A percentile compares a stretch with the other conserved stretches of the same genome.
phyloP scores from a whole-genome alignment of 2,888 invertebrate species.

The Amphipyra berbera region DNA sequence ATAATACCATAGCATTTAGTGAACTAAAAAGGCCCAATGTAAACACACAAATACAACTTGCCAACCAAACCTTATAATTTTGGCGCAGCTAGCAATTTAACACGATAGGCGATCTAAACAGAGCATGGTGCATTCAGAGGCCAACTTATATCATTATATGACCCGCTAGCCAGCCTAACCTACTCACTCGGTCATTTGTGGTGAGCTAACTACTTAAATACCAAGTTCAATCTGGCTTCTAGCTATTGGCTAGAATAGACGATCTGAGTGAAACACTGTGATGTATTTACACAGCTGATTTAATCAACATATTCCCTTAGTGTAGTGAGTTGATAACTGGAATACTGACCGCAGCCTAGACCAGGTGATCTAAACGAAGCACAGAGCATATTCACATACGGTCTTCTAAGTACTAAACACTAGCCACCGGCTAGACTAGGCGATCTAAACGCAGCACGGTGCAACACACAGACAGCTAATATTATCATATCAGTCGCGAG shows the following conservation, averaged over 20 bases:
- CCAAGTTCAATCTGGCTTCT: neutral
- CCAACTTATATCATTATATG: constrained; percentile 42
- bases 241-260: neutral
- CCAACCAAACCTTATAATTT: neutral
- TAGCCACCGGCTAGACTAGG: constrained; percentile 39
- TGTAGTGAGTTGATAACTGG: too few relatives aligned
- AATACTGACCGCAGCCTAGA: too few relatives aligned
- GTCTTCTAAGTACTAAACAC: neutral
- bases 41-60: too few relatives aligned
- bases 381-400: constrained; percentile 1
- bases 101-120: constrained; percentile 19
- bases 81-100: neutral
- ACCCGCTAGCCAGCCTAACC: constrained; percentile 22
- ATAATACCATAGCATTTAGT: neutral
- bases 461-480: constrained; percentile 69
- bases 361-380: constrained; percentile 23
- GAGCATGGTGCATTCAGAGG: constrained; percentile 29
- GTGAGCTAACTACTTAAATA: constrained; percentile 7
- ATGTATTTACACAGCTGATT: neutral
- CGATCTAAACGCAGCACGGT: constrained; percentile 57
- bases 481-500: constrained; percentile 81
- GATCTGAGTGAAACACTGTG: constrained; percentile 26
- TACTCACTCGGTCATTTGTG: constrained; percentile 33
- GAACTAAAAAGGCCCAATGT: neutral
- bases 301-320: too few relatives aligned